A percentile compares a stretch with the other conserved stretches of the same genome.
These are phyloP conservation scores for Piezodorus guildinii DNA, from an alignment of 1,140 invertebrate genomes.

Conservation along the genomic window DNA sequence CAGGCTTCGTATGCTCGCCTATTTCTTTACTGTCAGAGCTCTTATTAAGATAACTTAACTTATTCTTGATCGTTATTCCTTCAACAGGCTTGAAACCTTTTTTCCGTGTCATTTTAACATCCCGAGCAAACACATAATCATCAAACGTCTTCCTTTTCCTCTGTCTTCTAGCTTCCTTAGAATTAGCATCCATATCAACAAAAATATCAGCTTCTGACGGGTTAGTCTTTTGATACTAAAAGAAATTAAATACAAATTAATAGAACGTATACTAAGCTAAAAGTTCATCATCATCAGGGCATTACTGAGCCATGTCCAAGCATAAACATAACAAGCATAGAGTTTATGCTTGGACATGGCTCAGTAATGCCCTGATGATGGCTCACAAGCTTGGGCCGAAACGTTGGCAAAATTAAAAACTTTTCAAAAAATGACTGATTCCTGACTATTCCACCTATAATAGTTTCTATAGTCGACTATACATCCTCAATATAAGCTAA, in stretches of 20 bases:
- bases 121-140: conserved; percentile 19
- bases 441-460: too few relatives aligned
- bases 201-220: conserved; percentile 25
- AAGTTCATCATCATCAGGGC: too few relatives aligned
- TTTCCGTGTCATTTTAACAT: conserved; percentile 18
- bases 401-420: too few relatives aligned
- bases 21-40: neutral
- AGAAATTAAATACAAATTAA: conserved; percentile 32
- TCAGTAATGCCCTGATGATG: too few relatives aligned
- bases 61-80: neutral
- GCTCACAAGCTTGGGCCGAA: too few relatives aligned
- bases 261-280: too few relatives aligned
- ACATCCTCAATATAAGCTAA: too few relatives aligned
- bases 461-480: too few relatives aligned
- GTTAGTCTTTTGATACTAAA: conserved; percentile 23
- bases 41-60: neutral
- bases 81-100: neutral
- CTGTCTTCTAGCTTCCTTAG: conserved; percentile 26
- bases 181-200: conserved; percentile 22
- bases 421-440: too few relatives aligned
- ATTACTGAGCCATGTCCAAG: too few relatives aligned
- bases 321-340: too few relatives aligned
- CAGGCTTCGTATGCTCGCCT: neutral
- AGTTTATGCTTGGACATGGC: too few relatives aligned
- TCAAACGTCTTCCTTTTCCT: conserved; percentile 25